phyloP scores from a whole-genome alignment of 2,888 invertebrate species.

The Pecten maximus region DNA sequence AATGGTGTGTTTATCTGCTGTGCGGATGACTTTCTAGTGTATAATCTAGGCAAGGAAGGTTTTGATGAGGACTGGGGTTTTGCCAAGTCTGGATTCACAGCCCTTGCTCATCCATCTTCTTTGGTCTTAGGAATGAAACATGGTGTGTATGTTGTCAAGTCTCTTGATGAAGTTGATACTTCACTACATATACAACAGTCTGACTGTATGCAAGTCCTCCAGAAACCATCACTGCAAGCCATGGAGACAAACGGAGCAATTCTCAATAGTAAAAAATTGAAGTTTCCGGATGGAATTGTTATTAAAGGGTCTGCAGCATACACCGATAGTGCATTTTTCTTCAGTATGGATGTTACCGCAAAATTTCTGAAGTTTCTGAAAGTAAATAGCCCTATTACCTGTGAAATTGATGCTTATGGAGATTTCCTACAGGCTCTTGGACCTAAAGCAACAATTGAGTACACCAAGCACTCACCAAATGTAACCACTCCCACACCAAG shows the following conservation, averaged over 20 bases:
- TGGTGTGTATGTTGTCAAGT: constrained; percentile 83
- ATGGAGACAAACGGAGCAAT: constrained; percentile 82
- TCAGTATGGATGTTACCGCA: constrained; percentile 79
- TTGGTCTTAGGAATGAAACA: constrained; percentile 82
- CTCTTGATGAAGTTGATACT: constrained; percentile 64
- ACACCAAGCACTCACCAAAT: constrained; percentile 77
- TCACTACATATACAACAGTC: constrained; percentile 66
- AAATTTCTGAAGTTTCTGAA: constrained; percentile 79
- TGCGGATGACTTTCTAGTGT: constrained; percentile 83
- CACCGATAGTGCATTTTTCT: constrained; percentile 84
- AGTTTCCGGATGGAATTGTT: constrained; percentile 65
- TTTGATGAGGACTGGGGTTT: constrained; percentile 66
- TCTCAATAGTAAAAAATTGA: constrained; percentile 61
- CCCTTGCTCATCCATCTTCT: constrained; percentile 83
- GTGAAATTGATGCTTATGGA: constrained; percentile 84
- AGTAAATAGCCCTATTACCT: constrained; percentile 74
- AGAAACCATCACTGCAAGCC: constrained; percentile 81
- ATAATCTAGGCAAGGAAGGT: constrained; percentile 65
- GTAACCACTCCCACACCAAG: constrained; percentile 71
- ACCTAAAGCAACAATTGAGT: constrained; percentile 72
- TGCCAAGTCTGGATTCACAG: constrained; percentile 81
- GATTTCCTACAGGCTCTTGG: constrained; percentile 83
- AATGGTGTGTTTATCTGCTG: constrained; percentile 82
- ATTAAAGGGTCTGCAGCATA: constrained; percentile 77
- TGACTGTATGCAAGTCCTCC: constrained; percentile 82